These are phyloP conservation scores for Patiria pectinifera DNA, from an alignment of 53 echinoderm and acorn worm genomes.

Conservation along the genomic window DNA sequence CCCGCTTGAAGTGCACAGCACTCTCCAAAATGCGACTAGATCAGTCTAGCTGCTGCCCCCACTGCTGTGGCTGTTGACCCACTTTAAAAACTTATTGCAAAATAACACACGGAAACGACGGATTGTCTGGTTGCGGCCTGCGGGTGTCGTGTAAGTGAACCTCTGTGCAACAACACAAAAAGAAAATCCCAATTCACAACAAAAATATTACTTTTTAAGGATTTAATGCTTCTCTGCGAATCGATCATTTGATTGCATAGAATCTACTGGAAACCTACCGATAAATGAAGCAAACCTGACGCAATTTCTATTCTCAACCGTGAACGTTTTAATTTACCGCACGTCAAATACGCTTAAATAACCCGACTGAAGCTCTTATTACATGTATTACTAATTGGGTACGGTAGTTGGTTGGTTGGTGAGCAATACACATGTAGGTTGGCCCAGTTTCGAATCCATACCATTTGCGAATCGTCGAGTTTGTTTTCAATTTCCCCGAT, in stretches of 20 bases:
- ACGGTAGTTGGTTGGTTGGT: too few relatives aligned
- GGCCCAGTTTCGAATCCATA: background rate
- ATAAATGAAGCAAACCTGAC: background rate
- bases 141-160: too few relatives aligned
- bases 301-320: background rate
- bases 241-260: background rate
- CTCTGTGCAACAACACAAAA: too few relatives aligned
- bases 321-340: background rate
- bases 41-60: too few relatives aligned
- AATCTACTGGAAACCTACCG: background rate
- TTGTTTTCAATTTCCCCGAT: too few relatives aligned
- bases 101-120: background rate
- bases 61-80: too few relatives aligned
- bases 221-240: background rate
- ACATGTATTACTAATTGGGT: too few relatives aligned
- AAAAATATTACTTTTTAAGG: background rate
- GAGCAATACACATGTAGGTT: background rate
- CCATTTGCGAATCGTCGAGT: conserved; percentile 1
- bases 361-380: too few relatives aligned
- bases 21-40: too few relatives aligned
- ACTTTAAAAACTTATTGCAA: too few relatives aligned
- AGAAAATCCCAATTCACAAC: too few relatives aligned
- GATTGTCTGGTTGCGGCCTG: background rate
- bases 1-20: background rate
- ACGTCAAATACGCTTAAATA: background rate